Evolutionary conservation across 2,797 vertebrate species (phyloP).

Genomic region (Prionace glauca): DNA sequence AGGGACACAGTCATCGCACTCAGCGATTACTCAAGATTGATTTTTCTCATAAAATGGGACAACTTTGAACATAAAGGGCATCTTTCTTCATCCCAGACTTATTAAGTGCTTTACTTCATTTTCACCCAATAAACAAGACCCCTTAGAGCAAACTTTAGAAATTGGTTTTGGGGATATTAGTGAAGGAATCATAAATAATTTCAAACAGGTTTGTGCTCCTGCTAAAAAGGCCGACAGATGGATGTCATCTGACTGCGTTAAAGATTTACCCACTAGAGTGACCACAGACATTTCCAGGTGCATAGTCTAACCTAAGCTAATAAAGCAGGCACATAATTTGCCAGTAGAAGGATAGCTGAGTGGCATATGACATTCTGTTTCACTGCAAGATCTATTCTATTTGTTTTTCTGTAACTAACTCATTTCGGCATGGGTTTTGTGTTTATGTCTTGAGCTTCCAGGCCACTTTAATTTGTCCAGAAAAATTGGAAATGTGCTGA

Average conservation of each 20-base stretch:
- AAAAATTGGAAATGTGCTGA: slow-evolving; percentile 13
- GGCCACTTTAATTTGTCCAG: not conserved
- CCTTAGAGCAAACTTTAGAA: not conserved
- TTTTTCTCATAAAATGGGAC: not conserved
- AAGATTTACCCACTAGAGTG: not conserved
- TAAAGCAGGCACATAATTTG: not conserved
- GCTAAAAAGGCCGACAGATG: not conserved
- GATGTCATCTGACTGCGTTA: not conserved
- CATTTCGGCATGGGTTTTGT: slow-evolving; percentile 17
- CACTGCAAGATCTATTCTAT: not conserved
- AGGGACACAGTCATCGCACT: not conserved
- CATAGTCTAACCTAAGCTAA: not conserved
- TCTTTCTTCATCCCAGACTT: not conserved
- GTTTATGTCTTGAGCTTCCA: not conserved
- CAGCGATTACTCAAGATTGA: not conserved
- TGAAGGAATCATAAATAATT: not conserved
- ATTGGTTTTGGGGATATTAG: not conserved
- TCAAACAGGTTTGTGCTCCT: not conserved
- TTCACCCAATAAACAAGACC: not conserved
- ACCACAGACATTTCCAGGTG: not conserved
- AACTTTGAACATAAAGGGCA: not conserved
- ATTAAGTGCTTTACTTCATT: not conserved
- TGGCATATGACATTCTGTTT: not conserved
- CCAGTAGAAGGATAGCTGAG: not conserved
- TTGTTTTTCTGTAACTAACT: slow-evolving; percentile 18